These are phyloP conservation scores for Apotomis capreana DNA, from an alignment of 2,888 invertebrate genomes.

Conservation along the genomic window DNA sequence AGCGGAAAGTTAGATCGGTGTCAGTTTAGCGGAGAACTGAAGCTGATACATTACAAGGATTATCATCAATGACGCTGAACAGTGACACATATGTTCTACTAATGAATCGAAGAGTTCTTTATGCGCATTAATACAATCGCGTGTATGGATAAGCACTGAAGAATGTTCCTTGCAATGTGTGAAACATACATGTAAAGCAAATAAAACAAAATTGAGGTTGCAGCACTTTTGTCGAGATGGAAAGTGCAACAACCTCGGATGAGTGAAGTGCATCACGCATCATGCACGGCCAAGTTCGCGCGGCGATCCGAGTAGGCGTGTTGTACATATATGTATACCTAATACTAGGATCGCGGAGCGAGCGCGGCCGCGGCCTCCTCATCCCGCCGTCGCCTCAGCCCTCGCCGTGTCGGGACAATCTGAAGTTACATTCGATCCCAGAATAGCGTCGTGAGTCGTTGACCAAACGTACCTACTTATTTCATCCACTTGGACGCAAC, in stretches of 20 bases:
- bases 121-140: constrained; percentile 48
- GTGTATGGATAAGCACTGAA: constrained; percentile 60
- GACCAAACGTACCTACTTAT: constrained; percentile 67
- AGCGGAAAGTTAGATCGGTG: constrained; percentile 74
- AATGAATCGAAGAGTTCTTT: constrained; percentile 41
- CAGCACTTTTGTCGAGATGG: constrained; percentile 51
- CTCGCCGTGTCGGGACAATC: constrained; percentile 44
- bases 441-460: constrained; percentile 65
- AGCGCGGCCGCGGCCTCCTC: constrained; percentile 48
- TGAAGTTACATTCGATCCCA: constrained; percentile 45
- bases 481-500: constrained; percentile 79
- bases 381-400: constrained; percentile 50
- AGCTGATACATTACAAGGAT: constrained; percentile 76
- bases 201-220: constrained; percentile 55
- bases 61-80: constrained; percentile 57
- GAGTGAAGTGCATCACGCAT: constrained; percentile 51
- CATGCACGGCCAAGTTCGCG: constrained; percentile 54
- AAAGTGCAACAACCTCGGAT: constrained; percentile 52
- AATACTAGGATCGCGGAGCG: constrained; percentile 12
- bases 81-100: constrained; percentile 26
- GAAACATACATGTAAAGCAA: constrained; percentile 68
- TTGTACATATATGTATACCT: constrained; percentile 43
- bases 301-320: constrained; percentile 48
- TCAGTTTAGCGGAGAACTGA: constrained; percentile 65
- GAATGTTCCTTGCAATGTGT: constrained; percentile 79